Conservation (phyloP, 2,888 invertebrate species). For the Drosophila gaucha region DNA sequence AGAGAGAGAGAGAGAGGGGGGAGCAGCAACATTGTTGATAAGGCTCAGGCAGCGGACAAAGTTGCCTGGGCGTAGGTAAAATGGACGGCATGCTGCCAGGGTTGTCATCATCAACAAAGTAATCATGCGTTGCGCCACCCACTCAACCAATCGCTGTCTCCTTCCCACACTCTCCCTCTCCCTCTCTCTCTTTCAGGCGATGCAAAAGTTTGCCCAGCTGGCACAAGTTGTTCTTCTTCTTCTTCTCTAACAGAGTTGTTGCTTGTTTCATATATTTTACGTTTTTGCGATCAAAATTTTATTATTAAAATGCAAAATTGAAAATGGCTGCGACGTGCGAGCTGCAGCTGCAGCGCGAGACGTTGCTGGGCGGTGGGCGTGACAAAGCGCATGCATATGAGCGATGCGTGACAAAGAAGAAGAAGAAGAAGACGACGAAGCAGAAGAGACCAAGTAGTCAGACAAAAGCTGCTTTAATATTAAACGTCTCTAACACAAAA, state of each 20-base stretch:
- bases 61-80: slow-evolving; percentile 35
- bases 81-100: slow-evolving; percentile 49
- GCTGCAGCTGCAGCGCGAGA: slow-evolving; percentile 2
- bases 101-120: slow-evolving; percentile 80
- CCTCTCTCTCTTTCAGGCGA: neutral
- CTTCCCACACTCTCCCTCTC: neutral
- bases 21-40: slow-evolving; percentile 45
- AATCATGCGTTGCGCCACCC: slow-evolving; percentile 60
- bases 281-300: slow-evolving; percentile 69
- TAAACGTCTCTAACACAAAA: slow-evolving; percentile 22
- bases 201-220: slow-evolving; percentile 70
- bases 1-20: neutral
- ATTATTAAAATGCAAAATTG: slow-evolving; percentile 81
- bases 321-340: slow-evolving; percentile 73
- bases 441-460: slow-evolving; percentile 15
- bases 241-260: slow-evolving; percentile 12
- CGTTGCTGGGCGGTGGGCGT: slow-evolving; percentile 15
- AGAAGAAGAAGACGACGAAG: slow-evolving; percentile 10
- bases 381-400: slow-evolving; percentile 57
- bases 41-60: slow-evolving; percentile 44
- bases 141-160: neutral
- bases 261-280: slow-evolving; percentile 44
- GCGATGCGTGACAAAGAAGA: slow-evolving; percentile 68
- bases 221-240: slow-evolving; percentile 38
- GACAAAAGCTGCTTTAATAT: slow-evolving; percentile 44